Base-by-base conservation (phyloP, 1,140 invertebrate species). In the Hypsibius dujardini region DNA sequence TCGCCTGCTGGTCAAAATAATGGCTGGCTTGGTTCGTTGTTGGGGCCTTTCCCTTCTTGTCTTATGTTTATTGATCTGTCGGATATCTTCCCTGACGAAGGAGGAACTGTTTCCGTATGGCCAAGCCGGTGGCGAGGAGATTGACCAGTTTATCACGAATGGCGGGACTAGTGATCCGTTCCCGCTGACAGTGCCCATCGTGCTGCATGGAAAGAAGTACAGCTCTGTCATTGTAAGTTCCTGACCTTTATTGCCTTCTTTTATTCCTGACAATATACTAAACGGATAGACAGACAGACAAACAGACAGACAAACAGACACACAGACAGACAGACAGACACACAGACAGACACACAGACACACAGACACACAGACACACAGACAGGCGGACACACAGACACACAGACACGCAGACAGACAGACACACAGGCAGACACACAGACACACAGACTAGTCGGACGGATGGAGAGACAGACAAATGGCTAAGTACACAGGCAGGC, bases 181-280 rank as follows among this genome's bases (percentile, higher is more conserved):
- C 69, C 47, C 73, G n/a, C 79, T 87, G 46, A 79, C 81, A 72
- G 83, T 82, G 1, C 87, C 88, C 0, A 83, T 90, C 70, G 79
- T 81, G 2, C 88, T 89, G 78, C 90, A 85, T 78, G 85, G 86
- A 74, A 84, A 85, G 62, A 79, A 79, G 69, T 89, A 88, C 79
- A 83, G 84, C 59, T 82, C 82, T 47, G 81, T 90, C 76, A 90
- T 83, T 79, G 88, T 90, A 80, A 89, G 88, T 88, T 71, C 50
- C n/a, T n/a, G 7, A 56, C 28, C 28, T 28, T 28, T 28, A 28
- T 28, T 28, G 28, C 28, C 28, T 28, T 28, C 28, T 28, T 28
- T 28, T 28, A 28, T 28, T 28, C 28, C 28, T 28, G 28, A 28
- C 28, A 28, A 28, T 28, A 28, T 28, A 28, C 28, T 28, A 28